Base-by-base conservation (phyloP, 1,140 invertebrate species). In the Brachionus sp. region DNA sequence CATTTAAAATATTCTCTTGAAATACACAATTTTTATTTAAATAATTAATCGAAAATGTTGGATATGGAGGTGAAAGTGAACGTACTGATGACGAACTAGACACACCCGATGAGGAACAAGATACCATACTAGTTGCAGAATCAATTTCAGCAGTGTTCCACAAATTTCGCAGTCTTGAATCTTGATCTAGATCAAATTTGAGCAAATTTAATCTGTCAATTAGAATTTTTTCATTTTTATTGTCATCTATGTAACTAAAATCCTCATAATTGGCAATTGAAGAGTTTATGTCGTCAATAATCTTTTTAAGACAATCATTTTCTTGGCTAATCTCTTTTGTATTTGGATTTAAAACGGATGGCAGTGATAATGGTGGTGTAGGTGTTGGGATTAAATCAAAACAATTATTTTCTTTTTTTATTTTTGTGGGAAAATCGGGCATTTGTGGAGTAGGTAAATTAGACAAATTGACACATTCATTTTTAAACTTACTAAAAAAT, bases 11-110 rank as follows among this genome's bases (percentile, higher is more conserved):
- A 33, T 70, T 70, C 66, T 70, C 66, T 70, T 70, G 33, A 23
- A 35, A 75, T 25, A 75, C 42, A 46, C 70, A 75, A 75, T 75
- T 75, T 70, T 70, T 70, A 19, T 70, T 70, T n/a, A 70, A 33
- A 16, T 70, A 70, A 19, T 70, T 39, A 7, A 70, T 37, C 0
- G 66, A 70, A 16, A 70, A 33, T 16, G 66, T 35, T 5, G 66
- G n/a, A 44, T 75, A 75, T 25, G 37, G 70, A n/a, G 70, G 70
- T 13, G 70, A 75, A 25, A 75, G 25, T 25, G 70, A 75, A 5
- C 70, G 39, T 3, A 75, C 70, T 10, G 70, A 75, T 25, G 70
- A 75, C 7, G 70, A 75, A 25, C 19, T 75, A 3, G 70, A 75
- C 2, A 75, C 70, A 25, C 70, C 70, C 5, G 70, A 75, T 29